Percentiles rank a stretch among this genome's conserved stretches.
phyloP scores from a whole-genome alignment of 2,888 invertebrate species.

The Allacma fusca region DNA sequence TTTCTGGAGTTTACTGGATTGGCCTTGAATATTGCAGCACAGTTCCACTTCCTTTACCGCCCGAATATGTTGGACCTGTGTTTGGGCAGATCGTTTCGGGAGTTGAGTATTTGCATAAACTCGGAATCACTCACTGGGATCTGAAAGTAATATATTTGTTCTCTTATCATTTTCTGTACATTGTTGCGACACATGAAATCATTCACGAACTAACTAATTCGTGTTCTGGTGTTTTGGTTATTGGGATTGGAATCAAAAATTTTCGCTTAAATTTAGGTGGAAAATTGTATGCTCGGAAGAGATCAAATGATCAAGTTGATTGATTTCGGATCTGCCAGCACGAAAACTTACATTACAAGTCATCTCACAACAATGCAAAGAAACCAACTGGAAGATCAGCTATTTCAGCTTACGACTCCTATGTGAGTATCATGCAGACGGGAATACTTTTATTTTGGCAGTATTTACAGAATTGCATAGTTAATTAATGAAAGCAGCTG shows the following conservation, averaged over 20 bases:
- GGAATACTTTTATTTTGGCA: too few species aligned
- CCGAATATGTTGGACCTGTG: constrained; percentile 51
- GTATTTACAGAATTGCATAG: too few species aligned
- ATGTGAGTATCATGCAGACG: too few species aligned
- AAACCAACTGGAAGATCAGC: constrained; percentile 63
- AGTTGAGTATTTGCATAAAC: constrained; percentile 58
- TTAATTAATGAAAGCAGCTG: too few species aligned
- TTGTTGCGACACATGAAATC: too few species aligned
- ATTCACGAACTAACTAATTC: too few species aligned
- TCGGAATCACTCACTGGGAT: constrained; percentile 60
- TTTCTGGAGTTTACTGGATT: constrained; percentile 44
- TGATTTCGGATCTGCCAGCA: constrained; percentile 59
- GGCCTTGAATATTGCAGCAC: constrained; percentile 51
- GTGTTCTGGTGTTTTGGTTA: too few species aligned
- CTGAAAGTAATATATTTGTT: too few species aligned
- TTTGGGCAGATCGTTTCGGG: constrained; percentile 58
- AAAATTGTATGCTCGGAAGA: constrained; percentile 58
- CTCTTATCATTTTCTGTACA: too few species aligned
- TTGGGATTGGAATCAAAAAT: too few species aligned
- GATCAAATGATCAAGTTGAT: constrained; percentile 59
- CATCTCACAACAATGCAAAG: constrained; percentile 56
- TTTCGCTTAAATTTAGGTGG: too few species aligned
- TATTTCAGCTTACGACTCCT: constrained; percentile 83
- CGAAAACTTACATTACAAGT: constrained; percentile 45
- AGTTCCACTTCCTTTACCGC: constrained; percentile 47